A percentile compares a stretch with the other conserved stretches of the same genome.
Conservation (phyloP, 2,113 vertebrate genomes). For the Meriones unguiculatus region DNA sequence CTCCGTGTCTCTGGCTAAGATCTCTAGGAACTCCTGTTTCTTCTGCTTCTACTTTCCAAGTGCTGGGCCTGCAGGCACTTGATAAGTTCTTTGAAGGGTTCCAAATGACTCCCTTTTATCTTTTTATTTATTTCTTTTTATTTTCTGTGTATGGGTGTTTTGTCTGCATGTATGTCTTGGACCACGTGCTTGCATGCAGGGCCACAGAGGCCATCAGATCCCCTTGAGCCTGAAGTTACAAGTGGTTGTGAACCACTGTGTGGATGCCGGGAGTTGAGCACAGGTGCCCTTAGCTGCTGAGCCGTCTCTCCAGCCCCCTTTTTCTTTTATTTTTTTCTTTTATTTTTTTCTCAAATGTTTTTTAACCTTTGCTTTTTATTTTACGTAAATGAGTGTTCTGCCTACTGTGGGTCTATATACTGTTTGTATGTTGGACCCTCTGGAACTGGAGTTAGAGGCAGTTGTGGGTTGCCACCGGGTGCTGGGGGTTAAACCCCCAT, state of each 20-base stretch:
- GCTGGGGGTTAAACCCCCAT: background rate
- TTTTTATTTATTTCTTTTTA: background rate
- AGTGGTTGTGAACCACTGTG: background rate
- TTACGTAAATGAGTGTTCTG: background rate
- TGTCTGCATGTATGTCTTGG: background rate
- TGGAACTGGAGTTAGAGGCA: background rate
- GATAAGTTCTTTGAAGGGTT: background rate
- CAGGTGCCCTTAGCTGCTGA: background rate
- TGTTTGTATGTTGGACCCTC: background rate
- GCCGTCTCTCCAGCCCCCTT: background rate
- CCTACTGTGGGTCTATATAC: background rate
- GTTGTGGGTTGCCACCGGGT: too few relatives aligned
- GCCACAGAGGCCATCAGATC: background rate
- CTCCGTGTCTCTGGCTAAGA: background rate
- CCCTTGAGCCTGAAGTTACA: background rate
- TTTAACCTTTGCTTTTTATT: background rate
- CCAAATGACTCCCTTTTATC: background rate
- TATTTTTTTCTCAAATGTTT: background rate
- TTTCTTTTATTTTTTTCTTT: too few relatives aligned
- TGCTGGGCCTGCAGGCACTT: background rate
- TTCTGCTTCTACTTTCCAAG: too few relatives aligned
- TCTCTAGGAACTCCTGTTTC: background rate
- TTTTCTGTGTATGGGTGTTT: background rate
- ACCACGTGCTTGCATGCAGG: background rate
- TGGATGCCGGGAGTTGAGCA: background rate